Evolutionary conservation across 92 coral and sea anemone genomes (phyloP).

Genomic region (Hydrozoanthus gracilis): DNA sequence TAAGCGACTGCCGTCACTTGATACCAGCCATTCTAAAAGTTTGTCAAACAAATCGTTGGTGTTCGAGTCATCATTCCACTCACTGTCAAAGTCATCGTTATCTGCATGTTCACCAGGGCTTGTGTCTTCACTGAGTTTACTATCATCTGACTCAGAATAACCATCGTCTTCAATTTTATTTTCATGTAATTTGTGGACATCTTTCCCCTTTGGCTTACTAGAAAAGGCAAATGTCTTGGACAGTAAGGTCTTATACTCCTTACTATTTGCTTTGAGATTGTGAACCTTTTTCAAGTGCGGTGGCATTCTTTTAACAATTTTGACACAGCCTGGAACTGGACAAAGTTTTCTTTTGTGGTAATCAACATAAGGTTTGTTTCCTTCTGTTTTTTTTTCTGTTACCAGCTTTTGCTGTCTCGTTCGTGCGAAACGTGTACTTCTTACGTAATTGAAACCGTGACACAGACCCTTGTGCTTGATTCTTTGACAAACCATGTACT

Average conservation of each 20-base stretch:
- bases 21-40: slow-evolving; percentile 54
- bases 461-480: slow-evolving; percentile 26
- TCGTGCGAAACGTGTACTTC: slow-evolving; percentile 12
- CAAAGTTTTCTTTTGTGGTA: slow-evolving; percentile 12
- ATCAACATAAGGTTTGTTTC: slow-evolving; percentile 1
- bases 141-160: slow-evolving; percentile 13
- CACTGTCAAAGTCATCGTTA: too few relatives aligned
- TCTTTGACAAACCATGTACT: slow-evolving; percentile 2
- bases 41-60: slow-evolving; percentile 30
- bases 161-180: slow-evolving; percentile 17
- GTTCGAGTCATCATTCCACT: too few relatives aligned
- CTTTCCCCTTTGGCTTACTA: slow-evolving; percentile 26
- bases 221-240: slow-evolving; percentile 15
- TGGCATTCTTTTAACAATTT: slow-evolving; percentile 24
- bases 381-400: slow-evolving; percentile 22
- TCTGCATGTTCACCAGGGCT: background rate
- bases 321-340: slow-evolving; percentile 22
- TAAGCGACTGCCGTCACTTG: slow-evolving; percentile 66
- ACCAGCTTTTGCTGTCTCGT: slow-evolving; percentile 29
- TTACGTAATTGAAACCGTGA: slow-evolving; percentile 24
- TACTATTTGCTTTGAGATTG: background rate
- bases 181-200: slow-evolving; percentile 7
- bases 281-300: slow-evolving; percentile 31
- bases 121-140: slow-evolving; percentile 10
- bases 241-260: too few relatives aligned